phyloP scores from a whole-genome alignment of 2,797 vertebrate species.

The Ispidina lecontei region DNA sequence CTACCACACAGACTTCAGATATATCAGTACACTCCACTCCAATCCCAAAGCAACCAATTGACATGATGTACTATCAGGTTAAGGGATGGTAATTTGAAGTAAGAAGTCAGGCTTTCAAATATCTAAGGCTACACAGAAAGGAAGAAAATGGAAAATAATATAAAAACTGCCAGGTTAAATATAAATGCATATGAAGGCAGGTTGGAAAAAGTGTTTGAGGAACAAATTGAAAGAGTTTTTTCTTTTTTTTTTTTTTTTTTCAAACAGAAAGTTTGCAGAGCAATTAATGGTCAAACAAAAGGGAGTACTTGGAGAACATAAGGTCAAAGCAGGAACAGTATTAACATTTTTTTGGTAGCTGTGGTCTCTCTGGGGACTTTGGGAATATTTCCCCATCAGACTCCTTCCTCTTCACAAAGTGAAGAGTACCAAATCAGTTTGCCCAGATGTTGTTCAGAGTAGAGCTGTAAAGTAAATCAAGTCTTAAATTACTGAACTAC shows the following conservation, averaged over 20 bases:
- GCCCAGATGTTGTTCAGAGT: not conserved
- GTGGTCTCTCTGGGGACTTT: not conserved
- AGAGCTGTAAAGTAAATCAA: not conserved
- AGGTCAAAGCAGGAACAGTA: not conserved
- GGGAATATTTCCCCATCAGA: not conserved
- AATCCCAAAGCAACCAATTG: not conserved
- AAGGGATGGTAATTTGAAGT: not conserved
- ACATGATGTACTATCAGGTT: not conserved
- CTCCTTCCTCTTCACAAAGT: not conserved
- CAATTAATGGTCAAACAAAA: not conserved
- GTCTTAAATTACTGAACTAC: not conserved
- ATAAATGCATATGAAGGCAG: not conserved
- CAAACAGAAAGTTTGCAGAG: not conserved
- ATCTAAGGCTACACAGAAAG: not conserved
- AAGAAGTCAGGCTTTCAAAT: slow-evolving; percentile 5
- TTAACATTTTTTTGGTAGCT: not conserved
- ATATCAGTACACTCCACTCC: not conserved
- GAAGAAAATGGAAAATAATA: slow-evolving; percentile 16
- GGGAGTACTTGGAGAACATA: not conserved
- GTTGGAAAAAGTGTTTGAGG: not conserved
- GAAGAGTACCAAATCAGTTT: not conserved
- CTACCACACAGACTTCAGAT: not conserved
- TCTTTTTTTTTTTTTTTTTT: not conserved
- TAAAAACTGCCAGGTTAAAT: not conserved
- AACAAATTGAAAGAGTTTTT: not conserved